phyloP scores from a whole-genome alignment of 2,113 vertebrate species.

The Ictalurus punctatus region DNA sequence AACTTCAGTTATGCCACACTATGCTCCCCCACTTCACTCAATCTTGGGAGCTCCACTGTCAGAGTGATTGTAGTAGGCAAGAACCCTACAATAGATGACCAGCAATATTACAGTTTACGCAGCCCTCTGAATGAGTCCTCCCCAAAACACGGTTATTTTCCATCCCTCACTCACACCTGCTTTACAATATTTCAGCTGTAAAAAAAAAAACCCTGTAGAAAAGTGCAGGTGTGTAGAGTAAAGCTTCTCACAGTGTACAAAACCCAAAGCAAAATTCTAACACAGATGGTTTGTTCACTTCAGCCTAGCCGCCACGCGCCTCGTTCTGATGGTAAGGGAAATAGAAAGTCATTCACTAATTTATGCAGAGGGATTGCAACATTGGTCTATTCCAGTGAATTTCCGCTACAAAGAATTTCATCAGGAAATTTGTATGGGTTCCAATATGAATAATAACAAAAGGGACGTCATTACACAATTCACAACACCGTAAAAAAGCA shows the following conservation, averaged over 20 bases:
- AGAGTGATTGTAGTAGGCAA: constrained; percentile 56
- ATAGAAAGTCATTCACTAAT: background rate
- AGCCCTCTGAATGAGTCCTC: constrained; percentile 48
- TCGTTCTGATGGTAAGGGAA: too few relatives aligned
- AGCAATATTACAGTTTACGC: constrained; percentile 55
- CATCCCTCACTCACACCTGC: constrained; percentile 41
- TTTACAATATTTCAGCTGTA: constrained; percentile 48
- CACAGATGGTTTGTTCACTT: background rate
- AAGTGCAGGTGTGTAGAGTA: constrained; percentile 32
- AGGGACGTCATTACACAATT: background rate
- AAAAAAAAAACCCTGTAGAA: constrained; percentile 6
- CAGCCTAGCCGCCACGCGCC: background rate
- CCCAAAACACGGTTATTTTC: constrained; percentile 58
- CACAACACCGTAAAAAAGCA: background rate
- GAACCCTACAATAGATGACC: constrained; percentile 51
- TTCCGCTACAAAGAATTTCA: background rate
- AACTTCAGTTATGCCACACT: constrained; percentile 40
- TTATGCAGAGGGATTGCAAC: background rate
- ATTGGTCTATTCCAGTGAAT: background rate
- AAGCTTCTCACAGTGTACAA: background rate
- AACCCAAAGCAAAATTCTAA: background rate
- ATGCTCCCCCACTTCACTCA: constrained; percentile 55
- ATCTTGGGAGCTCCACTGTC: constrained; percentile 57
- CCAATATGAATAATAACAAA: background rate
- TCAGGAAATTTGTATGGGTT: background rate